Evolutionary conservation across 2,797 vertebrate species (phyloP), one percentile per base, ranked within the genome.

Genomic region (Poecilia wingei): DNA sequence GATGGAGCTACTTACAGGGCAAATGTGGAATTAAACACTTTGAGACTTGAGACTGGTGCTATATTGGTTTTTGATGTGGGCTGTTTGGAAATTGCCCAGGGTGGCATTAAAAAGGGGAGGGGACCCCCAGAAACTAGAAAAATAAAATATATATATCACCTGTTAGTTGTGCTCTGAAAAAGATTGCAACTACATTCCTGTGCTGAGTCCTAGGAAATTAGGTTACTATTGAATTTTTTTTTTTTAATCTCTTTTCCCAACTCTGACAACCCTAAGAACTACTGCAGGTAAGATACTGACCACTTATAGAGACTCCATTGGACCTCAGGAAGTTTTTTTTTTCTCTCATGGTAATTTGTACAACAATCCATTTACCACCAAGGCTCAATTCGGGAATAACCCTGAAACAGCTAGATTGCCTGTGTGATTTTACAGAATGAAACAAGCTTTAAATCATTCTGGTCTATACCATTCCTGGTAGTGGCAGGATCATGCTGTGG

Each of bases 401-500:
- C 68, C n/a, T 12, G 13, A 45, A 70, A 70, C 25, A 20, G 33
- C 64, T 20, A 18, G 3, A n/a, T 4, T 43, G 16, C 68, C 39
- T 14, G 36, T 69, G 66, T 25, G 33, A 22, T 25, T 43, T 41
- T 33, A 2, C 68, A 70, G 22, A 45, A 2, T n/a, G 13, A 45
- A 13, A 25, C 18, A 20, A 25, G 36, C 20, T 69, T 25, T 41
- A 4, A 20, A 43, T 45, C 68, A n/a, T 20, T 43, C 25, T 70
- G 25, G 25, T 28, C 13, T 13, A 45, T 8, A 14, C 12, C 2
- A 6, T 16, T 45, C 43, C 10, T 45, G 81, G 79, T 86, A 89
- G 90, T 82, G 64, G 82, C 82, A 41, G 88, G 92, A 89, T 51
- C 39, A 77, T 70, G 91, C 91, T 80, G 77, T 43, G 9, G 75